These are phyloP conservation scores for Chelon auratus DNA, from an alignment of 2,797 vertebrate species.

Conservation along the genomic window DNA sequence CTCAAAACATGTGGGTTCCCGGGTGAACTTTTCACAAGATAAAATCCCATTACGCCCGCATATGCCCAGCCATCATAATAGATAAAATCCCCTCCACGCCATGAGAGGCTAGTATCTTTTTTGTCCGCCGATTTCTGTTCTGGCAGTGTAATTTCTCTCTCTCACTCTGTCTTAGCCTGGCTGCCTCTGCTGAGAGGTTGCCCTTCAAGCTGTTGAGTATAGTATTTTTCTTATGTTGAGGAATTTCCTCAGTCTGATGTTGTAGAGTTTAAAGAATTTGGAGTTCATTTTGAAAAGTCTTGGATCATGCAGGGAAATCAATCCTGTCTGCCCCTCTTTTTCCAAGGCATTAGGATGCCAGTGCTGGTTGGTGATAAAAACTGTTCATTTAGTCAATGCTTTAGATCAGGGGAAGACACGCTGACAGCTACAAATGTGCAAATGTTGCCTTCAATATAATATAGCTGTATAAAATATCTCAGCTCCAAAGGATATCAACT, in stretches of 20 bases:
- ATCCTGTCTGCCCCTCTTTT: neutral
- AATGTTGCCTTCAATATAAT: too few species aligned
- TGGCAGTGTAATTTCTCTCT: neutral
- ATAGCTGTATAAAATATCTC: neutral
- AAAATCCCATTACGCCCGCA: neutral
- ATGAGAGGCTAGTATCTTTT: neutral
- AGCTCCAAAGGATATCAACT: neutral
- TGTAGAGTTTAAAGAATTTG: neutral
- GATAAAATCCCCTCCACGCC: conserved; percentile 10
- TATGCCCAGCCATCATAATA: conserved; percentile 8
- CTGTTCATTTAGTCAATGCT: neutral
- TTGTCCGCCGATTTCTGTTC: neutral
- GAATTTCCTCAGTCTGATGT: neutral
- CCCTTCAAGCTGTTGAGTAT: neutral
- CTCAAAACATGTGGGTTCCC: neutral
- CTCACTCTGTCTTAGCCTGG: neutral
- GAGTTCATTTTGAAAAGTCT: neutral
- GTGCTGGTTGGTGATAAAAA: neutral
- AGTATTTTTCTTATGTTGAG: neutral
- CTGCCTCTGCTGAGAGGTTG: conserved; percentile 7
- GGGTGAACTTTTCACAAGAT: too few species aligned
- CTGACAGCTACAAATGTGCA: neutral
- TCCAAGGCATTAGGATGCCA: neutral
- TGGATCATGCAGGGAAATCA: neutral
- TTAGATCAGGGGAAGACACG: neutral